Evolutionary conservation across 1,140 invertebrate species (phyloP).

Genomic region (Papilio polyxenes): DNA sequence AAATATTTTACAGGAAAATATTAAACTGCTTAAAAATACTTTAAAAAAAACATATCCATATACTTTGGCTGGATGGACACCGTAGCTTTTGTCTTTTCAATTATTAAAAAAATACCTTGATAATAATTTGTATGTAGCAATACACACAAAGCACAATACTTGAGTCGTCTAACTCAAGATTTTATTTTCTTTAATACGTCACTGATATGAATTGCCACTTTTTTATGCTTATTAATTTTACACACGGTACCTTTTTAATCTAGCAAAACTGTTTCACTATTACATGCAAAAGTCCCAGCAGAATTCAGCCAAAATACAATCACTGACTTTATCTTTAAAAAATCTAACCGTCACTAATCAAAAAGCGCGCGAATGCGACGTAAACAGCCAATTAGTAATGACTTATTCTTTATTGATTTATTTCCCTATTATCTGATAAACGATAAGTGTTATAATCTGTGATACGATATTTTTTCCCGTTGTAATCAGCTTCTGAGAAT

Average conservation of each 20-base stretch:
- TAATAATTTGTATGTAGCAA: background rate
- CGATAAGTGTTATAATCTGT: background rate
- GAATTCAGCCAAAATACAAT: background rate
- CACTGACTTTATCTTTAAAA: background rate
- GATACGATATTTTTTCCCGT: background rate
- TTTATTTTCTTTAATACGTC: no score
- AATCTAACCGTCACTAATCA: background rate
- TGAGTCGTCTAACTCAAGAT: background rate
- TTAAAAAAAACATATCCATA: background rate
- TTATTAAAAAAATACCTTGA: background rate
- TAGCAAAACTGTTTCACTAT: background rate
- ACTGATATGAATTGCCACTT: background rate
- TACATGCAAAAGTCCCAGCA: background rate
- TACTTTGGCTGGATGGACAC: background rate
- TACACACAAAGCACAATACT: background rate
- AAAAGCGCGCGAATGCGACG: background rate
- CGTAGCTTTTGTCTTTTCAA: background rate
- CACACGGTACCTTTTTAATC: background rate
- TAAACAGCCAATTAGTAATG: background rate
- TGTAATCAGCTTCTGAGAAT: constrained; percentile 4
- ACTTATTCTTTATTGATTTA: background rate
- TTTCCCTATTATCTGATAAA: background rate
- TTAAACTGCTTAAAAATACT: background rate
- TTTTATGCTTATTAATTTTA: no score
- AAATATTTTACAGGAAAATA: background rate